These are phyloP conservation scores for Micromussa lordhowensis DNA, from an alignment of 92 coral and sea anemone species.

Conservation along the genomic window DNA sequence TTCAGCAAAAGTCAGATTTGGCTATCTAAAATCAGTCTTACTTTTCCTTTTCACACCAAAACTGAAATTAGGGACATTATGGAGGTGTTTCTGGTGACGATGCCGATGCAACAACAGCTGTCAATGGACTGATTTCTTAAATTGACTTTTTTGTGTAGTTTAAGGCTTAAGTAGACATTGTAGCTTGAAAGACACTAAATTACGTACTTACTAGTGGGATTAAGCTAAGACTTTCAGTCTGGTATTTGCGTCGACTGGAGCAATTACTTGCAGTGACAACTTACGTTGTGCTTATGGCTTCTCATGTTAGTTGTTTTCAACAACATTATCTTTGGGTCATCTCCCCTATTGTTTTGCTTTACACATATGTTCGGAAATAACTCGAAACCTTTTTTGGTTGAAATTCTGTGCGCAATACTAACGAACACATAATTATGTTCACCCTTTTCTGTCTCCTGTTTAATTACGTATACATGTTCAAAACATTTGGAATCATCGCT, in stretches of 20 bases:
- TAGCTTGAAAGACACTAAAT: not conserved
- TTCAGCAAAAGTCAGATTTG: not conserved
- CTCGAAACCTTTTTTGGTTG: not conserved
- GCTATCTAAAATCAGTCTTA: not conserved
- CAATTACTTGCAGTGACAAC: not conserved
- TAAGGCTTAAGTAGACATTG: not conserved
- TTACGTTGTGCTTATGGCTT: not conserved
- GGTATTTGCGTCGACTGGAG: not conserved
- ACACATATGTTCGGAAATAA: not conserved
- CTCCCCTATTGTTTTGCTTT: not conserved
- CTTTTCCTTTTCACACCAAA: not conserved
- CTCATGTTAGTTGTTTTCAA: not conserved
- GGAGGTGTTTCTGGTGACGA: not conserved
- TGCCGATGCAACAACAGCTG: not conserved
- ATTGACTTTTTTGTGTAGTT: not conserved
- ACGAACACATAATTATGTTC: not conserved
- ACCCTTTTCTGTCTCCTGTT: not conserved
- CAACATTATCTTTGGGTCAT: not conserved
- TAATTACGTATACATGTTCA: not conserved
- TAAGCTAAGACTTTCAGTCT: not conserved
- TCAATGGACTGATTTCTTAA: not conserved
- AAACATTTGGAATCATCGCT: not conserved
- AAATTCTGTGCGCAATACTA: not conserved
- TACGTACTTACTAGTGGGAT: not conserved
- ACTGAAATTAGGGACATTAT: not conserved